Evolutionary conservation across 2,113 vertebrate species (phyloP).

Genomic region (Daphoenositta chrysoptera): DNA sequence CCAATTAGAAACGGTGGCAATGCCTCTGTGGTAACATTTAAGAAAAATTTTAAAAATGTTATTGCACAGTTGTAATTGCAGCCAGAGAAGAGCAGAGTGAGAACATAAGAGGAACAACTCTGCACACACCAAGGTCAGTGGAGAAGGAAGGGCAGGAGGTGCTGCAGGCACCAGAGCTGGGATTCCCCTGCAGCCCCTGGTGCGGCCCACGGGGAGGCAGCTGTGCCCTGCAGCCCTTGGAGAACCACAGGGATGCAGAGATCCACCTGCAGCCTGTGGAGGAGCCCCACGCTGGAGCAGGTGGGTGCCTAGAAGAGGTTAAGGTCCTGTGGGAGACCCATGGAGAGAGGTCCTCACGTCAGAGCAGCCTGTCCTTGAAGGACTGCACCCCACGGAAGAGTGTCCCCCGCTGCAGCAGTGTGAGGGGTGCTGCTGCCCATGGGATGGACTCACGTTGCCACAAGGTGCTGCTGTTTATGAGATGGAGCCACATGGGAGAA

Average conservation of each 20-base stretch:
- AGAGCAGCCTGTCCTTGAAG: neutral
- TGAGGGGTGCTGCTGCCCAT: neutral
- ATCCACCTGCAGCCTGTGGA: neutral
- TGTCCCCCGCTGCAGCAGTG: fast-evolving
- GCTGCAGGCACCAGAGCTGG: neutral
- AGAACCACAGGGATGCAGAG: no score
- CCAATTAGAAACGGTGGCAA: neutral
- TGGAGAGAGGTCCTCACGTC: neutral
- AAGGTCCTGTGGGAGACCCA: no score
- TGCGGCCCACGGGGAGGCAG: no score
- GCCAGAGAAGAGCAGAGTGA: neutral
- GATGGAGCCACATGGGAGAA: fast-evolving
- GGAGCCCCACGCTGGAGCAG: fast-evolving
- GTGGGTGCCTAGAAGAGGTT: neutral
- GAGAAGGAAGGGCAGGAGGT: neutral
- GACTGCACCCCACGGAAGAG: fast-evolving
- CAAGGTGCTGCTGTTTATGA: neutral
- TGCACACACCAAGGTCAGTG: no score
- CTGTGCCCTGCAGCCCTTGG: neutral
- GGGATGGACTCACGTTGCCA: fast-evolving
- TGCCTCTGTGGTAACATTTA: neutral
- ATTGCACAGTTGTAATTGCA: neutral
- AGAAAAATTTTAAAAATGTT: neutral
- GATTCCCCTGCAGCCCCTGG: fast-evolving
- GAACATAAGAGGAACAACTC: neutral